phyloP scores from a whole-genome alignment of 2,888 invertebrate species.

The Ligdia adustata region DNA sequence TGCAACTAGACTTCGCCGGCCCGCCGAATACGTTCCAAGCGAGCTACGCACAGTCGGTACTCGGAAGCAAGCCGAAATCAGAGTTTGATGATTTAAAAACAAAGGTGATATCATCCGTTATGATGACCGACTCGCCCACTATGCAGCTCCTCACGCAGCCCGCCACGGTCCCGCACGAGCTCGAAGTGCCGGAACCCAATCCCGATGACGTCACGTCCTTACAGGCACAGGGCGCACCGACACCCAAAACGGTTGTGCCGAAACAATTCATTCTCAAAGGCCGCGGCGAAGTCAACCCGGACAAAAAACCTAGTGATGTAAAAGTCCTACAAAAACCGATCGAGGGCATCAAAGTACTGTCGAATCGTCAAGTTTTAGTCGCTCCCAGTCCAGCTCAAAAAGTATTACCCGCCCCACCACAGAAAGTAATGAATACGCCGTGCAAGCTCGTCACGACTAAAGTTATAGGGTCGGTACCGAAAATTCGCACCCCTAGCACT shows the following conservation, averaged over 20 bases:
- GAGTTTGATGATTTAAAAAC: slow-evolving; percentile 68
- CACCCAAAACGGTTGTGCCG: slow-evolving; percentile 52
- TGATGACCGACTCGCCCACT: slow-evolving; percentile 67
- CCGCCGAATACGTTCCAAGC: slow-evolving; percentile 77
- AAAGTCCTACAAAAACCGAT: slow-evolving; percentile 72
- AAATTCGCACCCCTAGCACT: slow-evolving; percentile 49
- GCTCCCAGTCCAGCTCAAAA: slow-evolving; percentile 66
- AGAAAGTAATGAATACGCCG: slow-evolving; percentile 62
- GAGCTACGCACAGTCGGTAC: slow-evolving; percentile 73
- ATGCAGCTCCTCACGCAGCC: slow-evolving; percentile 72
- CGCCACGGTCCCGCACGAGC: slow-evolving; percentile 64
- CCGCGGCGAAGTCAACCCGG: slow-evolving; percentile 55
- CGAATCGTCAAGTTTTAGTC: slow-evolving; percentile 71
- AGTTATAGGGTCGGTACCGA: slow-evolving; percentile 69
- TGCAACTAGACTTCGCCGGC: slow-evolving; percentile 65
- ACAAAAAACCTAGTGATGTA: slow-evolving; percentile 65
- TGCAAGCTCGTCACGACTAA: slow-evolving; percentile 74
- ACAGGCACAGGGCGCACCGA: slow-evolving; percentile 60
- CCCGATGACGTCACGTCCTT: slow-evolving; percentile 60
- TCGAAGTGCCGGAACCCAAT: slow-evolving; percentile 59
- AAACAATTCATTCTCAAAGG: slow-evolving; percentile 76
- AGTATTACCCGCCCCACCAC: slow-evolving; percentile 48
- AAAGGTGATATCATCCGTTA: slow-evolving; percentile 61
- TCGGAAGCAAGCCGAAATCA: slow-evolving; percentile 63
- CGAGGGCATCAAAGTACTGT: slow-evolving; percentile 70